These are phyloP conservation scores for Caenorhabditis sp. DNA, from an alignment of 2,888 invertebrate genomes.

Conservation along the genomic window DNA sequence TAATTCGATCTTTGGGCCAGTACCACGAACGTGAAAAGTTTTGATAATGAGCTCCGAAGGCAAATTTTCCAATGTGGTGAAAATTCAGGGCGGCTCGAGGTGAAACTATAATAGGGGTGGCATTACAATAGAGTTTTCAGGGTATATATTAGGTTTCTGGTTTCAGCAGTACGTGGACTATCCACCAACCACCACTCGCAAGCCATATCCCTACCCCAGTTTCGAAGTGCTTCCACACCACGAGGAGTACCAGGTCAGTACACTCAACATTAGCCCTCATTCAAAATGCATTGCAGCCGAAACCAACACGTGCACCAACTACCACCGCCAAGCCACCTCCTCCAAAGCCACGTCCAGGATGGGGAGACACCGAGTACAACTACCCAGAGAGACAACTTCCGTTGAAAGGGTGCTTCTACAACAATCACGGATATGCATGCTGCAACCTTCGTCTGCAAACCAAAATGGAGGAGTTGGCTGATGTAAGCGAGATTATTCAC, in stretches of 20 bases:
- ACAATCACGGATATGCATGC: constrained; percentile 64
- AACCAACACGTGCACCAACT: constrained; percentile 21
- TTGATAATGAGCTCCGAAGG: too few relatives aligned
- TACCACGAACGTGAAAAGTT: too few relatives aligned
- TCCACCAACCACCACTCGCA: constrained; percentile 24
- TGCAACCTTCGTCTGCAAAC: constrained; percentile 44
- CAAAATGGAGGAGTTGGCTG: constrained; percentile 62
- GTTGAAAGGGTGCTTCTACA: constrained; percentile 65
- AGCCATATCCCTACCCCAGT: constrained; percentile 49
- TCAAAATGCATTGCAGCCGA: constrained; percentile 12
- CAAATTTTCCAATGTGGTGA: too few relatives aligned
- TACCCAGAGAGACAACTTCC: constrained; percentile 59
- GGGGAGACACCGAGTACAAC: constrained; percentile 61
- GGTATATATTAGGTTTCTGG: too few relatives aligned
- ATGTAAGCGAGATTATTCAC: constrained; percentile 39
- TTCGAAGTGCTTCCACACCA: constrained; percentile 47
- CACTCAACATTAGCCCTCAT: neutral
- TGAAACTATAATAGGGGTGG: too few relatives aligned
- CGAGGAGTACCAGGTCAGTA: constrained; percentile 37
- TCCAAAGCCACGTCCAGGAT: constrained; percentile 43
- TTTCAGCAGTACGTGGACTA: constrained; percentile 52
- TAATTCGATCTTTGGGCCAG: too few relatives aligned
- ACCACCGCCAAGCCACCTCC: constrained; percentile 25
- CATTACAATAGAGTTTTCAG: too few relatives aligned
- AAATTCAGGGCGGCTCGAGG: too few relatives aligned